Evolutionary conservation across 1,140 invertebrate genomes (phyloP).

Genomic region (Aleiodes sp.): DNA sequence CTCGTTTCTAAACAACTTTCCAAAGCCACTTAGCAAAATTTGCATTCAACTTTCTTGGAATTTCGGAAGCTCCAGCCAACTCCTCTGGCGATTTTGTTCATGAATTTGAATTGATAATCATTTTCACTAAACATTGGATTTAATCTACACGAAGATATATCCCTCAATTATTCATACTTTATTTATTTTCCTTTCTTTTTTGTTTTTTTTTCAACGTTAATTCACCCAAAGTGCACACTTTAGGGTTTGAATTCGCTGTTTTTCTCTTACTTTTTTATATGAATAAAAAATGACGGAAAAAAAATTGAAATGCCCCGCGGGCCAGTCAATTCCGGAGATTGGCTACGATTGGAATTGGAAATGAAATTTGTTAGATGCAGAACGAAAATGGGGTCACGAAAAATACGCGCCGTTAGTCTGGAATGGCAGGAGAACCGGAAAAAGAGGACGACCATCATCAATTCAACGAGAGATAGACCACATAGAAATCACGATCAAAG

Average conservation of each 20-base stretch:
- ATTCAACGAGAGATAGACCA: conserved; percentile 22
- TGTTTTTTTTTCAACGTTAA: not conserved
- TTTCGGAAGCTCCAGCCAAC: conserved; percentile 24
- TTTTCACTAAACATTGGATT: not conserved
- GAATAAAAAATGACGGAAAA: conserved; percentile 13
- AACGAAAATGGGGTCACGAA: conserved; percentile 32
- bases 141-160: not conserved
- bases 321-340: conserved; percentile 38
- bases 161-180: too few species aligned
- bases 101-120: not conserved
- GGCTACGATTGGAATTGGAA: conserved; percentile 49
- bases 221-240: not conserved
- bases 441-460: conserved; percentile 22
- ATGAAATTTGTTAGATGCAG: conserved; percentile 51
- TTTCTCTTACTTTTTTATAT: not conserved
- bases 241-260: not conserved
- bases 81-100: not conserved
- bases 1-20: conserved; percentile 45
- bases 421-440: not conserved
- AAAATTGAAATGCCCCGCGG: conserved; percentile 28
- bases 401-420: conserved; percentile 30
- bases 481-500: conserved; percentile 25
- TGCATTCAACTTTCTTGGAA: conserved; percentile 32
- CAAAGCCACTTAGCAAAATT: conserved; percentile 48
- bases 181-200: not conserved